phyloP scores from a whole-genome alignment of 2,113 vertebrate species.

The Ciconia maguari region DNA sequence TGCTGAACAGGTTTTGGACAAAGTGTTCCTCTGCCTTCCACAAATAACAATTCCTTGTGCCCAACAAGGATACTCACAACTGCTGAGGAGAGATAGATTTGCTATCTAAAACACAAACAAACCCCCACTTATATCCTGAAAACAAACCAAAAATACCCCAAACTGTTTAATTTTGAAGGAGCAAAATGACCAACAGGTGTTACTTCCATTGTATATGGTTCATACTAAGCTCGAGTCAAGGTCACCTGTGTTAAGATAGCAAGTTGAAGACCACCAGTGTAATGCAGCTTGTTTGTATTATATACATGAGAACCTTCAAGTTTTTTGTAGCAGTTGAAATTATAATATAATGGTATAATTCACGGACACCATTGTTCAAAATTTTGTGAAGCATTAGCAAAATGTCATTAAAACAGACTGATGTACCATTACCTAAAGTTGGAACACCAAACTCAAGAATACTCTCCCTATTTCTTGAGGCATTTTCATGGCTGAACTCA shows the following conservation, averaged over 20 bases:
- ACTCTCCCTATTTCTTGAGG: neutral
- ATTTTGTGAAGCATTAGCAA: neutral
- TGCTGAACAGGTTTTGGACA: neutral
- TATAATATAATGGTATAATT: neutral
- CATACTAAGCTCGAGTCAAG: neutral
- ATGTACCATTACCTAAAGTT: neutral
- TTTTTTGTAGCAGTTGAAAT: neutral
- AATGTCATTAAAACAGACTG: neutral
- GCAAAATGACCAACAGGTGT: neutral
- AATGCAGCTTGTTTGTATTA: neutral
- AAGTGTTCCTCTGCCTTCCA: neutral
- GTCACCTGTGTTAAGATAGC: neutral
- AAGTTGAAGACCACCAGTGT: neutral
- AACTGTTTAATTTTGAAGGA: neutral
- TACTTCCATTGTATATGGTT: neutral
- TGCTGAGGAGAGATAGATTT: neutral
- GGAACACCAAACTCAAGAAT: neutral
- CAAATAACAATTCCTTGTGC: neutral
- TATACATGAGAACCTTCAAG: neutral
- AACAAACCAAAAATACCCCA: neutral
- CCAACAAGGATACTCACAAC: too few relatives aligned
- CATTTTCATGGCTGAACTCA: neutral
- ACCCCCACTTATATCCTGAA: neutral
- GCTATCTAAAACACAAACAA: neutral
- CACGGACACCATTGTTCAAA: neutral